Base-by-base conservation (phyloP, 1,140 invertebrate species). In the Lepidotrigona ventralis region DNA sequence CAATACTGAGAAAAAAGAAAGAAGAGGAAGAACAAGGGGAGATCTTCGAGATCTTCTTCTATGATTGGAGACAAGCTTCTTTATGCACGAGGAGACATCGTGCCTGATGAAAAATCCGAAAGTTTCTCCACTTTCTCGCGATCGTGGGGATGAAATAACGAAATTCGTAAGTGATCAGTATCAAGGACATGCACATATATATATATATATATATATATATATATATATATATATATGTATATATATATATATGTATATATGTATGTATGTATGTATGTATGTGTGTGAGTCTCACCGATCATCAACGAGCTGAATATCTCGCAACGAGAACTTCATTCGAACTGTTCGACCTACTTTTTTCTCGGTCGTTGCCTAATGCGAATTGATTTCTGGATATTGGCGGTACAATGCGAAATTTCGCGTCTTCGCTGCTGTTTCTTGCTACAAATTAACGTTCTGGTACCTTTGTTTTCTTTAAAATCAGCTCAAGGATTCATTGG, bases 341-440 rank as follows among this genome's bases (percentile, higher is more conserved):
- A 23, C 46, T 26, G 51, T 39, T 58, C 68, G 76, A 79, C 81
- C 76, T 71, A 83, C 56, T 72, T 83, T 71, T 9, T 39, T 9
- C 53, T 4, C 58, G 58, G n/a, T 15, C 71, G 29, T 58, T 51
- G 81, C 26, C 68, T 79, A 79, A 83, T 72, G n/a, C 68, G 56
- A 79, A 83, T 83, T 72, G 75, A 79, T 79, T 79, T 56, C 71
- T 51, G 76, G 56, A 78, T 83, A 79, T 78, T 63, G 63, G 77
- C 33, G 14, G 66, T 63, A 70, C 23, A 58, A 83, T 51, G n/a
- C 11, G 64, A 63, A 60, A 51, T 53, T 53, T 53, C 64, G 2
- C 11, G 33, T 66, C 51, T 23, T 53, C 19, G 26, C 19, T 19
- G 1, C 5, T 33, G 6, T 33, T 33, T 68, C 21, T 33, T 8